Base-by-base conservation (phyloP, 2,888 invertebrate genomes). In the Bimastos eiseni region DNA sequence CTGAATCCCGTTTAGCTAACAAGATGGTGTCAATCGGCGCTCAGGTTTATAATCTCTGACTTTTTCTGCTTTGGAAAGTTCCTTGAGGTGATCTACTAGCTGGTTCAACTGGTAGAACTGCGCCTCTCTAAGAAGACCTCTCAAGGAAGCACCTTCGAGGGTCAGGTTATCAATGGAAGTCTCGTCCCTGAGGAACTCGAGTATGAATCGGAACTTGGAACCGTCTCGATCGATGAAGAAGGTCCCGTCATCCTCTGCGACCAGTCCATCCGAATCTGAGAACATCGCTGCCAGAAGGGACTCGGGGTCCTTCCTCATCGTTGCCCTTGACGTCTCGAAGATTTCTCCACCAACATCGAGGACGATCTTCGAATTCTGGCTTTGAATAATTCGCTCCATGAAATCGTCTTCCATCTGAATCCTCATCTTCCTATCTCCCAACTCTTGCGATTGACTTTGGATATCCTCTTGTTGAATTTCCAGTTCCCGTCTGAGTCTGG, bases 161-260 rank as follows among this genome's bases (percentile, higher is more conserved):
- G 94, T 92, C 92, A 94, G 94, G 91, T 94, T 94, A 91, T 94
- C 92, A 90, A 94, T 94, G 91, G 94, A 94, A 6, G 93, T 92
- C 21, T 93, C 93, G 88, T 93, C 93, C 30, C 93, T 89, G 90
- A 93, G 93, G 21, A 93, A 70, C 70, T 70, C 70, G 70, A 70
- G 70, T 0, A 70, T 70, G 70, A 70, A 30, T 8, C 70, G 70
- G 70, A 70, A 70, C 70, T 70, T 30, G 0, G 70, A 70, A n/a
- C 70, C 70, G n/a, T 70, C 70, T 8, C 70, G 30, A n/a, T 70
- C 70, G 70, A 70, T 70, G 70, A 70, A 70, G 70, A 70, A 70
- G 70, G 30, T 93, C 0, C 93, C 93, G 88, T 93, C 93, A 21
- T 90, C n/a, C 55, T 93, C 93, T 44, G 89, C n/a, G 36, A 91